Conservation (phyloP, 1,140 invertebrate genomes). For the Drosophila tani region DNA sequence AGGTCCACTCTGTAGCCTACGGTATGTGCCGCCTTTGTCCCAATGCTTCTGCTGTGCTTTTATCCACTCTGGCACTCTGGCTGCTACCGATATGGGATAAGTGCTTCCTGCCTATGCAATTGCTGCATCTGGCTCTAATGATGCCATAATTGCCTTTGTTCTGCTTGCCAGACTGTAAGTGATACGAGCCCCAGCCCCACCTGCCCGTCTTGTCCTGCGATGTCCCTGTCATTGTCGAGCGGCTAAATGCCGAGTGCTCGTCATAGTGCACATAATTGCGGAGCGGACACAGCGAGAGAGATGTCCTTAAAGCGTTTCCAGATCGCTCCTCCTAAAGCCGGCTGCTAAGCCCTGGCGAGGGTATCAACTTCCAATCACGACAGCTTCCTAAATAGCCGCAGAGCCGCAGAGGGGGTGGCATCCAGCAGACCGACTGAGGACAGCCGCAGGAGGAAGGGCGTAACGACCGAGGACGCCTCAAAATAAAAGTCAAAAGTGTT, state of each 20-base stretch:
- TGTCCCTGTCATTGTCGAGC: constrained; percentile 52
- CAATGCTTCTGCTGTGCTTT: constrained; percentile 38
- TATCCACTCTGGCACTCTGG: constrained; percentile 48
- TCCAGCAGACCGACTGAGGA: neutral
- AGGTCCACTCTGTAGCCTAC: constrained; percentile 1
- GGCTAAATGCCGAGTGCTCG: constrained; percentile 59
- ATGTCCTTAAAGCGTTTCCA: constrained; percentile 44
- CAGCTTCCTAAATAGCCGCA: constrained; percentile 12
- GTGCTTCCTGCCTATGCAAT: constrained; percentile 61
- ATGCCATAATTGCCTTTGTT: constrained; percentile 76
- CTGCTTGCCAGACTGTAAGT: constrained; percentile 54
- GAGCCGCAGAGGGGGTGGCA: neutral
- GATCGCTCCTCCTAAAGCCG: constrained; percentile 8
- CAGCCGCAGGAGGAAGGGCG: neutral
- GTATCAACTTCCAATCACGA: constrained; percentile 50
- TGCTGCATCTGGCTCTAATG: constrained; percentile 61
- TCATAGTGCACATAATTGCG: constrained; percentile 71
- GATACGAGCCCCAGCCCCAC: constrained; percentile 55
- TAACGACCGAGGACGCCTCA: constrained; percentile 25
- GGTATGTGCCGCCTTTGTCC: constrained; percentile 1
- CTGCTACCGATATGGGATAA: constrained; percentile 52
- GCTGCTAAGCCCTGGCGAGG: constrained; percentile 12
- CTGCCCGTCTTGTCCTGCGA: constrained; percentile 28
- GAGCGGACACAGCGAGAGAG: constrained; percentile 43
- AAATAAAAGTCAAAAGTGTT: constrained; percentile 80